A percentile compares a stretch with the other conserved stretches of the same genome.
phyloP scores from a whole-genome alignment of 2,113 vertebrate species.

The Lepisosteus oculatus region DNA sequence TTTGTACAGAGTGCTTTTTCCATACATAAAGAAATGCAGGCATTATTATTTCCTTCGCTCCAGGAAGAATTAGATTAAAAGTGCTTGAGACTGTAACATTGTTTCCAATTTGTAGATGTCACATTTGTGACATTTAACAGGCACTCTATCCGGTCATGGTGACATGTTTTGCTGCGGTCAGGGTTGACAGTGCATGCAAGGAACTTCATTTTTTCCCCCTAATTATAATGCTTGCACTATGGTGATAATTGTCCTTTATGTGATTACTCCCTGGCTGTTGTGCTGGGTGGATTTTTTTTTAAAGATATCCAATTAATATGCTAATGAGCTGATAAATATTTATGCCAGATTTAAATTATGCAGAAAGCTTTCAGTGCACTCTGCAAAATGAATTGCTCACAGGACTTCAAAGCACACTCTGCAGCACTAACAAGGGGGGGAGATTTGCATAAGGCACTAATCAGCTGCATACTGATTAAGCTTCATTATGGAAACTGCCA shows the following conservation, averaged over 20 bases:
- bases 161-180: conserved; percentile 65
- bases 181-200: conserved; percentile 72
- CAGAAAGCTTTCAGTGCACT: conserved; percentile 95
- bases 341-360: conserved; percentile 98
- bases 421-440: conserved; percentile 91
- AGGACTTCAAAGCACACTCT: conserved; percentile 98
- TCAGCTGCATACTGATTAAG: conserved; percentile 99
- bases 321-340: conserved; percentile 99
- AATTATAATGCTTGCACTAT: conserved; percentile 85
- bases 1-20: conserved; percentile 58
- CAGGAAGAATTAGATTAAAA: neutral
- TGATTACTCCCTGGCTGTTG: conserved; percentile 24
- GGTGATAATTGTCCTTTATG: conserved; percentile 75
- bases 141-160: conserved; percentile 52
- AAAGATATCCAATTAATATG: conserved; percentile 98
- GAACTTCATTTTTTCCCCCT: conserved; percentile 84
- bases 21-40: neutral
- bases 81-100: conserved; percentile 18
- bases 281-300: conserved; percentile 42
- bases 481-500: conserved; percentile 98
- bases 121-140: conserved; percentile 69
- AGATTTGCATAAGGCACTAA: conserved; percentile 99
- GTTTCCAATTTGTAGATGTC: conserved; percentile 74
- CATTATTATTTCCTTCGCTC: neutral
- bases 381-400: conserved; percentile 96